Evolutionary conservation across 2,113 vertebrate genomes (phyloP).

Genomic region (Rhineura floridana): DNA sequence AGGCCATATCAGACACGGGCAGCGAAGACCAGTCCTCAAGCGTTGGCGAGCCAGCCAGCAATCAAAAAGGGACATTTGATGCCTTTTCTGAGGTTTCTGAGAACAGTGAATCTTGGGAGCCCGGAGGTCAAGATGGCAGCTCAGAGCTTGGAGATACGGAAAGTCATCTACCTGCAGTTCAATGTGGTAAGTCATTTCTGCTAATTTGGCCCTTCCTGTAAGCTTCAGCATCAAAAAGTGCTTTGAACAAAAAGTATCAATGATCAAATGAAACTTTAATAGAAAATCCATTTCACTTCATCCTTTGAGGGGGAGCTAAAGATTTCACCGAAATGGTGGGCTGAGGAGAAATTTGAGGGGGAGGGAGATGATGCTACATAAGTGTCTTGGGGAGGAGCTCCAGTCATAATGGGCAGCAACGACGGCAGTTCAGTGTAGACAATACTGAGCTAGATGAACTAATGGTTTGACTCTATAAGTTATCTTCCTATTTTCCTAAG

Average conservation of each 20-base stretch:
- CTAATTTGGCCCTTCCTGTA: background rate
- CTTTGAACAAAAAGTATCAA: accelerated
- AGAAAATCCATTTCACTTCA: accelerated
- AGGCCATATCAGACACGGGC: conserved; percentile 45
- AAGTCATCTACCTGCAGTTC: conserved; percentile 44
- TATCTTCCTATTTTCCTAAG: too few relatives aligned
- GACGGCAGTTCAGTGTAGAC: background rate
- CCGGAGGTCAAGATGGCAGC: conserved; percentile 52
- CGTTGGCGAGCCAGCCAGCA: background rate
- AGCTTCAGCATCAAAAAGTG: accelerated
- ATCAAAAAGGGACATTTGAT: conserved; percentile 49
- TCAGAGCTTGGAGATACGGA: conserved; percentile 51
- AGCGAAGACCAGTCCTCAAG: conserved; percentile 57
- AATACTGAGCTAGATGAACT: too few relatives aligned
- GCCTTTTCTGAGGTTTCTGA: conserved; percentile 64
- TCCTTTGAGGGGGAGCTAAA: background rate
- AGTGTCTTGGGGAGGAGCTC: too few relatives aligned
- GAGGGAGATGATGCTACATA: too few relatives aligned
- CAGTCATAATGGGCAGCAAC: too few relatives aligned
- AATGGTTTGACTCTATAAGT: too few relatives aligned
- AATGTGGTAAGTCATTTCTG: conserved; percentile 72
- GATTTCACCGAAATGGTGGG: too few relatives aligned
- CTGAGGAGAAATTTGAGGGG: too few relatives aligned
- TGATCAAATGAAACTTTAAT: background rate
- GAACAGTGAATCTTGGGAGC: conserved; percentile 73